Evolutionary conservation across 2,888 invertebrate species (phyloP).

Genomic region (Dynastes maya): DNA sequence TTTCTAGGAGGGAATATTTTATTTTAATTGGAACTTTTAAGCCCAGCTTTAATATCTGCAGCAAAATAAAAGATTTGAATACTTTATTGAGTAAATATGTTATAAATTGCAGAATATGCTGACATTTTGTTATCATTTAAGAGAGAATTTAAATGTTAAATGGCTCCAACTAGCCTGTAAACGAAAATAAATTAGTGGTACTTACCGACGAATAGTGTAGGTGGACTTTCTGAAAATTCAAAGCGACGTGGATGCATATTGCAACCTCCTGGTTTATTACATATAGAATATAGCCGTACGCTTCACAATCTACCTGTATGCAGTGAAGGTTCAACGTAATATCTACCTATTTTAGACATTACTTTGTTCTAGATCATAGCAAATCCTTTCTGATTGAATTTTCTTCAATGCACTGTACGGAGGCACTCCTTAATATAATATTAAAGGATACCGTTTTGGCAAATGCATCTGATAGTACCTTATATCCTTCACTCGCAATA

Average conservation of each 20-base stretch:
- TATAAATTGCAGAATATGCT: no score
- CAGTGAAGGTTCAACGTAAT: conserved; percentile 16
- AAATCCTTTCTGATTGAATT: conserved; percentile 44
- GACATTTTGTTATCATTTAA: no score
- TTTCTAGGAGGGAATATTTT: no score
- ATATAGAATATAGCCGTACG: neutral
- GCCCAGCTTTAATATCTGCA: no score
- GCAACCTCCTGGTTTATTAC: neutral
- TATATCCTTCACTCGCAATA: neutral
- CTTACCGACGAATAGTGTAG: no score
- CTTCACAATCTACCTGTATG: conserved; percentile 1
- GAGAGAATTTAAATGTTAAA: no score
- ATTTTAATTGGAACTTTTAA: no score
- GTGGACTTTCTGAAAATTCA: neutral
- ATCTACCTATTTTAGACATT: conserved; percentile 34
- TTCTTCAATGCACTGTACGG: conserved; percentile 21
- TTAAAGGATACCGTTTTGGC: conserved; percentile 5
- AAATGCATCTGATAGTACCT: conserved; percentile 1
- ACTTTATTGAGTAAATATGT: no score
- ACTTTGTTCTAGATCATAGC: conserved; percentile 20
- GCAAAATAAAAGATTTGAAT: no score
- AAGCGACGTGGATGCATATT: neutral
- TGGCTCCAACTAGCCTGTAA: no score
- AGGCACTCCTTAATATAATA: conserved; percentile 19
- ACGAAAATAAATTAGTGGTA: no score